Base-by-base conservation (phyloP, 2,888 invertebrate genomes). In the Hylaea fasciaria region DNA sequence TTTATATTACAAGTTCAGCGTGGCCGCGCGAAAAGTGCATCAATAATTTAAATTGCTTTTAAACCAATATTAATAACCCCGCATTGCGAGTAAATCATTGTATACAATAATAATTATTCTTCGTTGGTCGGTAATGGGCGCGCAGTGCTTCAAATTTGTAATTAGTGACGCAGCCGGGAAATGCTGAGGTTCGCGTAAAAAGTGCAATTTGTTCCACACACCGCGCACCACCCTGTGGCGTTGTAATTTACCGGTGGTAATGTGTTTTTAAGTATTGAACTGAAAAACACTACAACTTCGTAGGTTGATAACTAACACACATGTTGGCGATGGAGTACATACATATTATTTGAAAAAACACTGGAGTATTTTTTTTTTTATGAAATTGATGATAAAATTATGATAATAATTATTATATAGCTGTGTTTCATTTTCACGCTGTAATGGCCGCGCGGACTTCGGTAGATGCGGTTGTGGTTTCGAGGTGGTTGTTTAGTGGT, bases 21-120 rank as follows among this genome's bases (percentile, higher is more conserved):
- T n/a, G n/a, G 7, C 35, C 11, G 12, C n/a, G 13, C 32, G 11
- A 16, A 43, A 39, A 58, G 47, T 47, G 47, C 44, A 37, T 45
- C 40, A 57, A 60, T 60, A 60, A 51, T 51, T 62, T 53, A 28
- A 54, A 57, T 54, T 54, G 48, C 41, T 57, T 63, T 58, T 51
- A 65, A 60, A 62, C 62, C 54, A 62, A 58, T 60, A 57, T 66
- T 59, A 62, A 60, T 62, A 65, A 44, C 40, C 40, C 58, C 53
- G 66, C 51, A 66, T 51, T 50, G 64, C 51, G 47, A 54, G 47
- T 67, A 67, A 66, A 67, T 69, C 64, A 66, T 55, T 55, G 52
- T 55, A 57, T 63, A 50, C 53, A 64, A 22, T 69, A 61, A 67
- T 69, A 65, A 72, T 70, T 65, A 70, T 66, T 72, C 66, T 70